Conservation (phyloP, 2,113 vertebrate genomes). For the Chelonoidis abingdonii region DNA sequence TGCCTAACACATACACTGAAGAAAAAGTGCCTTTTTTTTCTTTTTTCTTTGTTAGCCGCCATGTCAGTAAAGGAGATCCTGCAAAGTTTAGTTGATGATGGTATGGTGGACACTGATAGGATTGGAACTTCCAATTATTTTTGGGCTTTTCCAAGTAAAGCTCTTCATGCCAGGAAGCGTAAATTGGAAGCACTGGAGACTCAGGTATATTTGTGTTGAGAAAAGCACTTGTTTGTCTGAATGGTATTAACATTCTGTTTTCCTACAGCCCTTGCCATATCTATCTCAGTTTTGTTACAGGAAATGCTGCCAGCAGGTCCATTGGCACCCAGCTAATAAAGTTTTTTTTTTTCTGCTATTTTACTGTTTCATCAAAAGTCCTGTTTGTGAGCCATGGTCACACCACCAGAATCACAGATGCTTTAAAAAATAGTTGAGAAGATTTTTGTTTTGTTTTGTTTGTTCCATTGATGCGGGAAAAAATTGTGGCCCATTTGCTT, state of each 20-base stretch:
- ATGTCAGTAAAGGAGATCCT: slow-evolving; percentile 98
- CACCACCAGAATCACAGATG: not conserved
- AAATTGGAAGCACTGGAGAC: slow-evolving; percentile 88
- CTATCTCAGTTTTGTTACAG: not conserved
- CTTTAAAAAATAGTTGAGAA: not conserved
- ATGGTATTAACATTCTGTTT: not conserved
- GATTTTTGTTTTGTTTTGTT: not conserved
- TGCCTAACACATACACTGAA: not conserved
- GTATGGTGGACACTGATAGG: slow-evolving; percentile 95
- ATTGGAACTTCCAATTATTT: slow-evolving; percentile 98
- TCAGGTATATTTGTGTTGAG: slow-evolving; percentile 82
- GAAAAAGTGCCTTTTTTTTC: not conserved
- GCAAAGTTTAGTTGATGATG: slow-evolving; percentile 96
- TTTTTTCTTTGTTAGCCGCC: slow-evolving; percentile 81
- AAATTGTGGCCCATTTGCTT: not conserved
- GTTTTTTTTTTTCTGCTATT: not conserved
- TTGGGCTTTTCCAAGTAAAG: slow-evolving; percentile 98
- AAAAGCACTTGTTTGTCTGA: slow-evolving; percentile 5
- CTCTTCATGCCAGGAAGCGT: slow-evolving; percentile 86
- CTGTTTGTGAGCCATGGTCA: not conserved
- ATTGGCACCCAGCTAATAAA: not conserved
- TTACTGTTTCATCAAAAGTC: not conserved
- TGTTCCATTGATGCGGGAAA: not conserved
- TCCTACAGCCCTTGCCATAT: not conserved
- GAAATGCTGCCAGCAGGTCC: not conserved